These are phyloP conservation scores for Takifugu flavidus DNA, from an alignment of 2,113 vertebrate species.

Conservation along the genomic window DNA sequence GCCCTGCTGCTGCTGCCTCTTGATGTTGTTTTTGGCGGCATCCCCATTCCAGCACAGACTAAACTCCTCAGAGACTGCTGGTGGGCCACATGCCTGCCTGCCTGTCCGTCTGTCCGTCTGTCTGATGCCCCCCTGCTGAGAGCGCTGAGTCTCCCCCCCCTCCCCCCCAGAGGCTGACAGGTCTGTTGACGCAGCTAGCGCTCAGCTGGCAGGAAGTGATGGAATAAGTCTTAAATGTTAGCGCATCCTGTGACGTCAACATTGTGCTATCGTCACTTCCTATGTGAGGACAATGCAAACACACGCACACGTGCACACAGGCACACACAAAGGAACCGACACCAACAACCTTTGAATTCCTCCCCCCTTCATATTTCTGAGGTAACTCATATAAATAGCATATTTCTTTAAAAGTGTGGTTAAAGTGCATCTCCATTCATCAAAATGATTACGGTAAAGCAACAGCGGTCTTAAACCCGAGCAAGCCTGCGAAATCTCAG, in stretches of 20 bases:
- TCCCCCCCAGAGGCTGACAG: slow-evolving; percentile 25
- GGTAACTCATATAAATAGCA: slow-evolving; percentile 16
- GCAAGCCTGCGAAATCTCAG: slow-evolving; percentile 2
- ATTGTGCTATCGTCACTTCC: slow-evolving; percentile 35
- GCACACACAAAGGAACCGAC: slow-evolving; percentile 30
- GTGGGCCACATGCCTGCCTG: slow-evolving; percentile 33
- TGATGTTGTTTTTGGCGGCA: slow-evolving; percentile 62
- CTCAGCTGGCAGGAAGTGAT: slow-evolving; percentile 57
- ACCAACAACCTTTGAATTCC: slow-evolving; percentile 10
- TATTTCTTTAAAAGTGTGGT: slow-evolving; percentile 2
- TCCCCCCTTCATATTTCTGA: not conserved
- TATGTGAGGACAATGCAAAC: slow-evolving; percentile 23
- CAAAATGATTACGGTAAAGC: not conserved
- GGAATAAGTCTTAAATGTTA: slow-evolving; percentile 33
- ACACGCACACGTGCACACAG: slow-evolving; percentile 13
- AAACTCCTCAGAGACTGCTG: slow-evolving; percentile 55
- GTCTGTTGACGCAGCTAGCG: not conserved
- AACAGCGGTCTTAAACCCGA: not conserved
- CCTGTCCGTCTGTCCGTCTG: slow-evolving; percentile 15
- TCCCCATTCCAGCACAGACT: slow-evolving; percentile 48
- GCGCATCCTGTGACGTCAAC: slow-evolving; percentile 51
- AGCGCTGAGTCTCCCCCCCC: not conserved
- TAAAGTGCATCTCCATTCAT: slow-evolving; percentile 1
- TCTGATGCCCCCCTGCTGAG: not conserved
- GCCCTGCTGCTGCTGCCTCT: slow-evolving; percentile 49